Conservation (phyloP, 2,888 invertebrate species). For the Drosophila trichaetosa region DNA sequence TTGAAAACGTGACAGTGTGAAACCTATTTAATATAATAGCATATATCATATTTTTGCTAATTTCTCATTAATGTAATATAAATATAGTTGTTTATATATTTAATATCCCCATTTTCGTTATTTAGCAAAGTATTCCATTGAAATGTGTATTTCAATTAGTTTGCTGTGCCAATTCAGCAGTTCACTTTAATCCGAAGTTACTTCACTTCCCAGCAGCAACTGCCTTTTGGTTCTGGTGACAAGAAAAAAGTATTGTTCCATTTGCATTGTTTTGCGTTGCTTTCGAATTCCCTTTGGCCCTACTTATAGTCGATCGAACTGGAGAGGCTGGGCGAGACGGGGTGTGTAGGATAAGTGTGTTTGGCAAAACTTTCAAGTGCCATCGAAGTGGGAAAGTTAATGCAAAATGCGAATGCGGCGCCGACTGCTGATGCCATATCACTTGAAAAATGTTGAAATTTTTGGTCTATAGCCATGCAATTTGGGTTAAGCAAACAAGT, state of each 20-base stretch:
- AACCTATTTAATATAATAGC: not conserved
- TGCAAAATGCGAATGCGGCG: constrained; percentile 46
- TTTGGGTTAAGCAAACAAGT: constrained; percentile 77
- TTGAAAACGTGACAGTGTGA: not conserved
- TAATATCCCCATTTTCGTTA: not conserved
- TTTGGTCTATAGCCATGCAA: constrained; percentile 73
- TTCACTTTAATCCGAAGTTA: not conserved
- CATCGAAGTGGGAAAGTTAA: constrained; percentile 52
- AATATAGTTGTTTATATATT: not conserved
- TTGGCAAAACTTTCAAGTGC: constrained; percentile 69
- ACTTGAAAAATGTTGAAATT: constrained; percentile 66
- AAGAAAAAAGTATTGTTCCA: constrained; percentile 29
- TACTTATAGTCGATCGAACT: constrained; percentile 64
- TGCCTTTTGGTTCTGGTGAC: constrained; percentile 12
- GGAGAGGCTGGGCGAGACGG: not conserved
- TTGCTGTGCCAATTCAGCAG: not conserved
- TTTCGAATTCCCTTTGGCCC: constrained; percentile 18
- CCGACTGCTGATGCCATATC: constrained; percentile 25
- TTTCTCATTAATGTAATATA: not conserved
- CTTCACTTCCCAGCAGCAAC: not conserved
- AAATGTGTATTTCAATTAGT: not conserved
- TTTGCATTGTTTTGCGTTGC: constrained; percentile 29
- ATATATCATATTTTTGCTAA: not conserved
- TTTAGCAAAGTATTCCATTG: not conserved
- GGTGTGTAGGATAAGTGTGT: constrained; percentile 36